phyloP scores from a whole-genome alignment of 2,888 invertebrate species.

The Drosophila percnosoma region DNA sequence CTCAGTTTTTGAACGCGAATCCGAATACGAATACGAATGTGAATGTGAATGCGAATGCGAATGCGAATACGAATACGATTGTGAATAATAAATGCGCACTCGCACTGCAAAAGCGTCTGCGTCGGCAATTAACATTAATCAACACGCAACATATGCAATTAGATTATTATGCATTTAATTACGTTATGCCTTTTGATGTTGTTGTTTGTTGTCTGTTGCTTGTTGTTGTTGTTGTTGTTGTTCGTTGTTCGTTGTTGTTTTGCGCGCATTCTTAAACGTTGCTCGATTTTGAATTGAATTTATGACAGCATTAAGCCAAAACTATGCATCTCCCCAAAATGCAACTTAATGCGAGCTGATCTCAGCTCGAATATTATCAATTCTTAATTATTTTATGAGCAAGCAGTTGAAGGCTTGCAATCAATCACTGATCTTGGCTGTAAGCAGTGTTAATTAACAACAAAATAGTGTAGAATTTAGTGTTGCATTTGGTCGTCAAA shows the following conservation, averaged over 20 bases:
- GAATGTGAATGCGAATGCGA: not conserved
- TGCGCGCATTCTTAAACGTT: constrained; percentile 50
- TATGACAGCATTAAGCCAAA: constrained; percentile 35
- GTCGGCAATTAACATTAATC: constrained; percentile 80
- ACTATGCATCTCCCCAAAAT: constrained; percentile 7
- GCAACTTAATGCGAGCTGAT: constrained; percentile 1
- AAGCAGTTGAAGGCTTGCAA: constrained; percentile 24
- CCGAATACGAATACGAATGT: not conserved
- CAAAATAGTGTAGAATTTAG: constrained; percentile 5
- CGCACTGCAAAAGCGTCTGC: constrained; percentile 55
- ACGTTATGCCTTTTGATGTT: constrained; percentile 62
- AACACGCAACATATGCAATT: constrained; percentile 81
- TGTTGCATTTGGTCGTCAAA: not conserved
- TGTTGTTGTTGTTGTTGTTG: not conserved
- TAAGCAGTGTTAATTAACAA: constrained; percentile 27
- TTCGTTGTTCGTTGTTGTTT: constrained; percentile 12
- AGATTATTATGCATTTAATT: constrained; percentile 80
- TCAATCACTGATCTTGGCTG: constrained; percentile 18
- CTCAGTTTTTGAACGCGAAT: constrained; percentile 11
- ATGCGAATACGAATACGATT: constrained; percentile 13
- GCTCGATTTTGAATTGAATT: constrained; percentile 46
- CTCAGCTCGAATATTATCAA: not conserved
- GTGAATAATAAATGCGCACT: constrained; percentile 65
- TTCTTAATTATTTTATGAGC: not conserved
- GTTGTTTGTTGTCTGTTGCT: constrained; percentile 1